A percentile compares a stretch with the other conserved stretches of the same genome.
Evolutionary conservation across 2,888 invertebrate genomes (phyloP).

Genomic region (Mechanitis messenoides): DNA sequence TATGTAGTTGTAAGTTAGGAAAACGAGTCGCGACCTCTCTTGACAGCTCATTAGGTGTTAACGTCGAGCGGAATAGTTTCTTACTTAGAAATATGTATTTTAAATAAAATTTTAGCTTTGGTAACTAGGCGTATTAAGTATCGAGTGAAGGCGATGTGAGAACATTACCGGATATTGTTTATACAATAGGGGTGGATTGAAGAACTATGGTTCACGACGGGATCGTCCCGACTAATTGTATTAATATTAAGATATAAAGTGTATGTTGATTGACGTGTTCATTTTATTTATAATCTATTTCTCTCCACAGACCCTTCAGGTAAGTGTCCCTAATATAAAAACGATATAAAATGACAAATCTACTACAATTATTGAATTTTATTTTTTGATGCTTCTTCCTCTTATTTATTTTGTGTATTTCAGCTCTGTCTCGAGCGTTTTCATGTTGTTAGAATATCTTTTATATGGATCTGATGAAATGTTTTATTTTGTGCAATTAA

Average conservation of each 20-base stretch:
- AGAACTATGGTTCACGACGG: constrained; percentile 45
- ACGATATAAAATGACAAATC: constrained; percentile 1
- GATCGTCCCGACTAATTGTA: constrained; percentile 56
- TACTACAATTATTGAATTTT: constrained; percentile 8
- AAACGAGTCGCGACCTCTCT: constrained; percentile 32
- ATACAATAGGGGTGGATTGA: constrained; percentile 34
- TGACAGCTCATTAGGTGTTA: constrained; percentile 35
- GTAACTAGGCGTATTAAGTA: constrained; percentile 45
- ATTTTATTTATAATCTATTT: constrained; percentile 73
- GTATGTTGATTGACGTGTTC: constrained; percentile 75
- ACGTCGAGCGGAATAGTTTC: constrained; percentile 36
- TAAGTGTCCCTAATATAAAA: constrained; percentile 58
- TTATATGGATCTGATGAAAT: constrained; percentile 5
- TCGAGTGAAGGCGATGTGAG: constrained; percentile 59
- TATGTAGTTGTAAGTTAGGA: constrained; percentile 40
- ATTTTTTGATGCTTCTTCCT: constrained; percentile 7
- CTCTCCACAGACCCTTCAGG: constrained; percentile 68
- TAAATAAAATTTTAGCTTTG: constrained; percentile 46
- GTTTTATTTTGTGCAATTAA: constrained; percentile 8
- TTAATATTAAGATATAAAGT: constrained; percentile 75
- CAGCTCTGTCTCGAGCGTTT: constrained; percentile 15
- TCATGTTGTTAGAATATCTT: constrained; percentile 8
- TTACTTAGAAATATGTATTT: constrained; percentile 47
- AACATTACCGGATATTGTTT: constrained; percentile 65
- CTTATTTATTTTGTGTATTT: constrained; percentile 16